Percentiles rank a stretch among this genome's conserved stretches.
Conservation (phyloP, 2,113 vertebrate genomes). For the Bostrychus sinensis region DNA sequence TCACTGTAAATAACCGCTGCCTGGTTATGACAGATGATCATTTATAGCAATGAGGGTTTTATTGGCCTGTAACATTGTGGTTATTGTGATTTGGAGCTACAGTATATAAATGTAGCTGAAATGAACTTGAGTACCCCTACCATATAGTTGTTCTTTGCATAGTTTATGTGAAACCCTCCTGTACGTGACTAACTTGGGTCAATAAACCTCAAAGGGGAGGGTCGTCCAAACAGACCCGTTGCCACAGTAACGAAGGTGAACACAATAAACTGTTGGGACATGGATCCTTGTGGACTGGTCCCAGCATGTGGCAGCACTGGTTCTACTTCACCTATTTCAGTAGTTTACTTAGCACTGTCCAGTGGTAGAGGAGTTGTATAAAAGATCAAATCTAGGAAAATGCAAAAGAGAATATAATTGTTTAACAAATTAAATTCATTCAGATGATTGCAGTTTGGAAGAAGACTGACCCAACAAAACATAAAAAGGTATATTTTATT, state of each 20-base stretch:
- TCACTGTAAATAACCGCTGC: too few relatives aligned
- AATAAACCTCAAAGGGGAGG: slow-evolving; percentile 3
- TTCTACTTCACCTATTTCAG: too few relatives aligned
- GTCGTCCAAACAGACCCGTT: neutral
- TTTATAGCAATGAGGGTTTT: too few relatives aligned
- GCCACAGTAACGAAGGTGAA: neutral
- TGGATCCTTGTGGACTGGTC: too few relatives aligned
- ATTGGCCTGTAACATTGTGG: too few relatives aligned
- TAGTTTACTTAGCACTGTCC: too few relatives aligned
- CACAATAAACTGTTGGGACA: neutral
- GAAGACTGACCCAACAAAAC: slow-evolving; percentile 11
- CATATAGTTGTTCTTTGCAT: neutral
- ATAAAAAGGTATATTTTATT: slow-evolving; percentile 17
- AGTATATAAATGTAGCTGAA: too few relatives aligned
- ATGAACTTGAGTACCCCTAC: too few relatives aligned
- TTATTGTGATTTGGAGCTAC: too few relatives aligned
- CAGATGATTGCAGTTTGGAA: slow-evolving; percentile 17
- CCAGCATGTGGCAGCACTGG: too few relatives aligned
- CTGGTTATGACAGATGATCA: too few relatives aligned
- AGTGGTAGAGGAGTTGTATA: neutral
- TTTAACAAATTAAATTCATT: slow-evolving; percentile 12
- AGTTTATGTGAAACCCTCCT: neutral
- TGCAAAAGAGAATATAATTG: slow-evolving; percentile 17
- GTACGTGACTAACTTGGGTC: neutral
- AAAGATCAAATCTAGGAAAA: slow-evolving; percentile 78